Conservation (phyloP, 2,797 vertebrate genomes). For the Phoebastria nigripes region DNA sequence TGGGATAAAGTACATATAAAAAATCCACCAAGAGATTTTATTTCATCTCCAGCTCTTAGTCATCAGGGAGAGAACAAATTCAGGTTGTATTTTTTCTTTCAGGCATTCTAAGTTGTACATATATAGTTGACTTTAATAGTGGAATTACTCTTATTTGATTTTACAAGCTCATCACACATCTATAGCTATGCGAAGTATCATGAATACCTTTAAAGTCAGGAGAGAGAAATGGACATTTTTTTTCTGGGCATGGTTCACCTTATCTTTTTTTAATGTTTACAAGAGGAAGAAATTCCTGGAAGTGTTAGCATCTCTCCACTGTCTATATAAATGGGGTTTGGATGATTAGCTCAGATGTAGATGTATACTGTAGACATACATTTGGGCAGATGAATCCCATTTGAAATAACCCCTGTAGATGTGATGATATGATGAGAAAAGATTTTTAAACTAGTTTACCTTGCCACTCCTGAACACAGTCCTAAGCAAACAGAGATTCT, state of each 20-base stretch:
- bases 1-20: neutral
- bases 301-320: neutral
- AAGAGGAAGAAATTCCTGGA: neutral
- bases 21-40: neutral
- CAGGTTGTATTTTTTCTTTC: neutral
- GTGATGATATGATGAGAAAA: neutral
- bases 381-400: neutral
- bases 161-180: neutral
- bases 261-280: neutral
- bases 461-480: neutral
- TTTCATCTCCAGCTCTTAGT: neutral
- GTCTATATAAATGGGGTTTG: neutral
- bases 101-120: neutral
- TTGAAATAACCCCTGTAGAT: neutral
- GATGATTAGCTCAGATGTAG: neutral
- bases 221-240: neutral
- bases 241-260: neutral
- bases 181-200: neutral
- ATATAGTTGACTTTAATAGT: neutral
- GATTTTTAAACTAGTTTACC: neutral
- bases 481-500: neutral
- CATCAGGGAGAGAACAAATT: neutral
- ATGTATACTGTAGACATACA: neutral
- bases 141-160: neutral
- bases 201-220: neutral